These are phyloP conservation scores for Lepidurus arcticus DNA, from an alignment of 1,140 invertebrate species.

Conservation along the genomic window DNA sequence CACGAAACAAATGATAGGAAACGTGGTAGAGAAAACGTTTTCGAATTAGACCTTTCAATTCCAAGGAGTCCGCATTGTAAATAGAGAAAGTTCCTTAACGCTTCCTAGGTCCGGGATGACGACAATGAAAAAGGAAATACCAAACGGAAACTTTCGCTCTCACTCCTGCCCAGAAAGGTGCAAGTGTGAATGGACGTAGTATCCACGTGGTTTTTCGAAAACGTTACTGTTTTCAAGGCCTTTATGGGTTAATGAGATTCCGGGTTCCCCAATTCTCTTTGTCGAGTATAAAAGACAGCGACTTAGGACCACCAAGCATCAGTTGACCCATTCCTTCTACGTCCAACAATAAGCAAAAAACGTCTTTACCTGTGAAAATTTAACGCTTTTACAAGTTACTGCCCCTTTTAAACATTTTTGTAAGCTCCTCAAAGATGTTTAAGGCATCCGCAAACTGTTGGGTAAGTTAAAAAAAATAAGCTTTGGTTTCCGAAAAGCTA, in stretches of 20 bases:
- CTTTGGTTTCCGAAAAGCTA: too few relatives aligned
- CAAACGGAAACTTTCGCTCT: conserved; percentile 10
- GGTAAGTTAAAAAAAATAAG: too few relatives aligned
- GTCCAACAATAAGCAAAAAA: too few relatives aligned
- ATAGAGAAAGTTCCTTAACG: background rate
- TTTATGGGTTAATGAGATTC: conserved; percentile 19
- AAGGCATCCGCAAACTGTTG: too few relatives aligned
- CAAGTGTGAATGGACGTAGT: background rate
- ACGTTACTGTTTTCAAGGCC: conserved; percentile 1
- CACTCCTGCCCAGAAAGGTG: background rate
- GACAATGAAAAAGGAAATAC: conserved; percentile 8
- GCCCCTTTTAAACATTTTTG: too few relatives aligned
- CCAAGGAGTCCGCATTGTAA: background rate
- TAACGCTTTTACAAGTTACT: too few relatives aligned
- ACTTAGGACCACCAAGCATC: background rate
- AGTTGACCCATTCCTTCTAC: too few relatives aligned
- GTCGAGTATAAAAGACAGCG: background rate
- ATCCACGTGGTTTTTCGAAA: background rate
- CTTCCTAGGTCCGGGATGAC: background rate
- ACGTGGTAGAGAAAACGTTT: background rate
- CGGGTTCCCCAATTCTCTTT: background rate
- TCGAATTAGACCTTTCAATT: background rate
- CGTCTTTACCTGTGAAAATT: too few relatives aligned
- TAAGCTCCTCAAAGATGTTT: too few relatives aligned
- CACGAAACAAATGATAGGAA: background rate